Base-by-base conservation (phyloP, 2,797 vertebrate genomes). In the Oreochromis grahami region DNA sequence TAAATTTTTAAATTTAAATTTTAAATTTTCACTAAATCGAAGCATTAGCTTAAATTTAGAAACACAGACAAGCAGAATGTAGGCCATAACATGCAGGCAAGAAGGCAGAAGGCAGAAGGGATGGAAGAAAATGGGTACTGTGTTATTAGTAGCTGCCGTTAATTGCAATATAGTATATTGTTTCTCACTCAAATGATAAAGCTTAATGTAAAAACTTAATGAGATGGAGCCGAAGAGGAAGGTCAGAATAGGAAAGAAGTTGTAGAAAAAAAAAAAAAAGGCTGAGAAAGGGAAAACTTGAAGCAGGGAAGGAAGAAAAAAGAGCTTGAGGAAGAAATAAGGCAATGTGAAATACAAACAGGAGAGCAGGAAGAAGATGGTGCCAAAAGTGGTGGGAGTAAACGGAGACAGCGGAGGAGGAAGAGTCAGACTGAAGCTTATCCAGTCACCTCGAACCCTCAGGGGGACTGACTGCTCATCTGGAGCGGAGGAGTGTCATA, bases 401-500 rank as follows among this genome's bases (percentile, higher is more conserved):
- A 45, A 74, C 8, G 48, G 80, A 77, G 70, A 74, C 70, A 13
- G 84, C 7, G 2, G 70, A 2, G 80, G 88, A 79, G 72, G 82
- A 74, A 83, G 78, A 84, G 80, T 7, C 55, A 55, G 78, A 63
- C 63, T 3, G 65, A 65, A 65, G 81, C 81, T 82, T 53, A 80
- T 78, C 26, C 60, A 43, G 79, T 84, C 83, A 70, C 78, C 81
- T 83, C 84, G 1, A 55, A 50, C 81, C 88, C 79, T 68, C 41
- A 0, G 86, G 89, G 86, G 86, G 45, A n/a, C 15, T 1, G 82
- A 72, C 87, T 88, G 88, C 86, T 93, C 86, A 63, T 85, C 83
- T 91, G 89, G 84, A 84, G 84, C 15, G 79, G 78, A 89, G 83
- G 87, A 89, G 80, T 87, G 86, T 90, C 82, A 48, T 14, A 51